phyloP scores from a whole-genome alignment of 2,888 invertebrate species.

The Perizoma flavofasciatum region DNA sequence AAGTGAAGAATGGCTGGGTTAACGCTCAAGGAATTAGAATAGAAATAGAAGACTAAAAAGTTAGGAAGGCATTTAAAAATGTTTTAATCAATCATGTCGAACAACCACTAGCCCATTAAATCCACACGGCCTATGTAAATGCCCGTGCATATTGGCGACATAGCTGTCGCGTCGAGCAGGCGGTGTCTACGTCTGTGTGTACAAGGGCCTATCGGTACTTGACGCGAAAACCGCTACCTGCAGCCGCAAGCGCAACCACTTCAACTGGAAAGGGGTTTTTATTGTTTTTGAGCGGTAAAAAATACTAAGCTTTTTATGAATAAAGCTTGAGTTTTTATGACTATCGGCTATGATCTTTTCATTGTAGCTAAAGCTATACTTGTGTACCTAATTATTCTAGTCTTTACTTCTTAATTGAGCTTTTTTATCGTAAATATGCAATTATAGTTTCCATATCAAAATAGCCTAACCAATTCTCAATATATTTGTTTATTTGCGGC shows the following conservation, averaged over 20 bases:
- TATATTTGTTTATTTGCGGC: constrained; percentile 19
- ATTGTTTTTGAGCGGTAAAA: constrained; percentile 43
- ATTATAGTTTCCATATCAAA: too few relatives aligned
- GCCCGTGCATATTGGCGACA: constrained; percentile 45
- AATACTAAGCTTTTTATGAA: neutral
- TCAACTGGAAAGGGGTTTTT: constrained; percentile 62
- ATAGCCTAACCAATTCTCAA: constrained; percentile 3
- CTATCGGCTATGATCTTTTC: too few relatives aligned
- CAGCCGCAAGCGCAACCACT: constrained; percentile 54
- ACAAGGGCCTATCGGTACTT: constrained; percentile 58
- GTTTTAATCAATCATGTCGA: neutral
- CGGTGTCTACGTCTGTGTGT: constrained; percentile 42
- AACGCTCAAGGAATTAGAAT: too few relatives aligned
- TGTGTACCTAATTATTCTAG: too few relatives aligned
- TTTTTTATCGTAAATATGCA: too few relatives aligned
- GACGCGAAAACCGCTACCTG: constrained; percentile 67
- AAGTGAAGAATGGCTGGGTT: too few relatives aligned
- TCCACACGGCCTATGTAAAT: constrained; percentile 7
- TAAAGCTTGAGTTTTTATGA: too few relatives aligned
- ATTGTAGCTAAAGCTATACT: too few relatives aligned
- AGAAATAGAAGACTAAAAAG: too few relatives aligned
- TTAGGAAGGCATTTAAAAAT: too few relatives aligned
- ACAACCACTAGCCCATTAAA: neutral
- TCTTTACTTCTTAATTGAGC: too few relatives aligned
- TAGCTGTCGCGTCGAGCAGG: constrained; percentile 44